Percentiles rank a stretch among this genome's conserved stretches.
Evolutionary conservation across 2,888 invertebrate genomes (phyloP).

Genomic region (Pteria penguin): DNA sequence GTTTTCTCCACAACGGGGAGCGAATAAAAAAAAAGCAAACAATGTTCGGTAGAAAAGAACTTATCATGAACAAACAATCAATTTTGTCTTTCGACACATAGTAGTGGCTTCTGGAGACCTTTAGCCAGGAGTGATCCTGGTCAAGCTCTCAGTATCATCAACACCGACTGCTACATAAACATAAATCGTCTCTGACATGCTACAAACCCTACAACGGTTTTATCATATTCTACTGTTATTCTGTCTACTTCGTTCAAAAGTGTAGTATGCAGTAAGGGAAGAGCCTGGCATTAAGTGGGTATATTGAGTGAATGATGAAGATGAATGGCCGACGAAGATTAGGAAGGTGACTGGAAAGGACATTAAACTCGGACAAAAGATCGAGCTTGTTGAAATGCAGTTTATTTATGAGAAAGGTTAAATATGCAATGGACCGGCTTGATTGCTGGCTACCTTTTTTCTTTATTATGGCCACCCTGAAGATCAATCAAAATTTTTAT

Average conservation of each 20-base stretch:
- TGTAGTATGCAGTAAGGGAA: neutral
- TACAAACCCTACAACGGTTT: neutral
- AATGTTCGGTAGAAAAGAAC: too few relatives aligned
- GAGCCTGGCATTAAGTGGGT: neutral
- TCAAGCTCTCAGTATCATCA: neutral
- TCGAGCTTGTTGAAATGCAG: neutral
- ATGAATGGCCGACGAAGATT: conserved; percentile 9
- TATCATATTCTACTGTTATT: neutral
- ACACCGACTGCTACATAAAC: neutral
- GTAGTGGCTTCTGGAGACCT: neutral
- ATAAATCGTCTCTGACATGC: neutral
- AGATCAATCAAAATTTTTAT: too few relatives aligned
- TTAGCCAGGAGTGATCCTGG: neutral
- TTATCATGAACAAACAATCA: too few relatives aligned
- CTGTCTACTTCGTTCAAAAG: neutral
- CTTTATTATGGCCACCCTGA: too few relatives aligned
- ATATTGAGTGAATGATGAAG: conserved; percentile 14
- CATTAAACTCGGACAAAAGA: neutral
- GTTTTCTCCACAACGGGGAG: neutral
- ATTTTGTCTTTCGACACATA: neutral
- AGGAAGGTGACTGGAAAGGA: neutral
- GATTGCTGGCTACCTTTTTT: too few relatives aligned
- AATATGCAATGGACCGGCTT: too few relatives aligned
- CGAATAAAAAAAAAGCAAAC: too few relatives aligned
- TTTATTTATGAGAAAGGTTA: too few relatives aligned